phyloP scores from a whole-genome alignment of 2,888 invertebrate genomes.

The Drosophila stalkeri region DNA sequence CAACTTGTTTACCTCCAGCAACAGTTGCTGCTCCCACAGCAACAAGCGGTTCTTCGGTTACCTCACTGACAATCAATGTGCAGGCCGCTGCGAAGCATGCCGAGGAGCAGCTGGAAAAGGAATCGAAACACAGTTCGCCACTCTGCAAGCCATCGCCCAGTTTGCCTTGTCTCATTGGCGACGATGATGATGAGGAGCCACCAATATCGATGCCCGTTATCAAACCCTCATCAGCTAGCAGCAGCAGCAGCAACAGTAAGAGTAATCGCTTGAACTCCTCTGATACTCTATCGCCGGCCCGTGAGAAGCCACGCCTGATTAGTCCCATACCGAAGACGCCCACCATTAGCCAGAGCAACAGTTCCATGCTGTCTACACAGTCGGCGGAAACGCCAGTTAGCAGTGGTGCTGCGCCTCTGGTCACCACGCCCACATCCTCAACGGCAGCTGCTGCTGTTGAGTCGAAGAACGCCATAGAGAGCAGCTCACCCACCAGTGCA shows the following conservation, averaged over 20 bases:
- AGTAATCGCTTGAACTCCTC: conserved; percentile 54
- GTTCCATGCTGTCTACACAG: conserved; percentile 64
- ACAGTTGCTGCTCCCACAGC: conserved; percentile 22
- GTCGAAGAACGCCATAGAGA: conserved; percentile 32
- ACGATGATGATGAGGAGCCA: conserved; percentile 86
- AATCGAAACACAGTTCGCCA: conserved; percentile 61
- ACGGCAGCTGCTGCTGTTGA: conserved; percentile 43
- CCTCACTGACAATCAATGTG: conserved; percentile 79
- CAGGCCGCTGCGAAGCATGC: conserved; percentile 68
- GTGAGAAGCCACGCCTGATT: conserved; percentile 83
- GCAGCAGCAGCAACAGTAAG: conserved; percentile 22
- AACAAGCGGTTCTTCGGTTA: conserved; percentile 3
- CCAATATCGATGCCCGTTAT: conserved; percentile 20
- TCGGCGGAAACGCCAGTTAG: conserved; percentile 67
- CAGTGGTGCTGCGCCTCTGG: conserved; percentile 39
- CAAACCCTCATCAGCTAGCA: conserved; percentile 7
- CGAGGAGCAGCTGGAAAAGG: conserved; percentile 73
- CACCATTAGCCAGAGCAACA: conserved; percentile 70
- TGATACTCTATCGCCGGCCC: conserved; percentile 78
- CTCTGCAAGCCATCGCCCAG: conserved; percentile 87
- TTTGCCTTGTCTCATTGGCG: conserved; percentile 88
- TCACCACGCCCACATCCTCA: conserved; percentile 72
- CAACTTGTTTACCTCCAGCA: conserved; percentile 30
- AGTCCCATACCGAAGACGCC: conserved; percentile 88
- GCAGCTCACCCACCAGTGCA: conserved; percentile 51